Evolutionary conservation across 1,140 invertebrate species (phyloP), one percentile per base, ranked within the genome.

Genomic region (Trachymyrmex septentrionalis): DNA sequence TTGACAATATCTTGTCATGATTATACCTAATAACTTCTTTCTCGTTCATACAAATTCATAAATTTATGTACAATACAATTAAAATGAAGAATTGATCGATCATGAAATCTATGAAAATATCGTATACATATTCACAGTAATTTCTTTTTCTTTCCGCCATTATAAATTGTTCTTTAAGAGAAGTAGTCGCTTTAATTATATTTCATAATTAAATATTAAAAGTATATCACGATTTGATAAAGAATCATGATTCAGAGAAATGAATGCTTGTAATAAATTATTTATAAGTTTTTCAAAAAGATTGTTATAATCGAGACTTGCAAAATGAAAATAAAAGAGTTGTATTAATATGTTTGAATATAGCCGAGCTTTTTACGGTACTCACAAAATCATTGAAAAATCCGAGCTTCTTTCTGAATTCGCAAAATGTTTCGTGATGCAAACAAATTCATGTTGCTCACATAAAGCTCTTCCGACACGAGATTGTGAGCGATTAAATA

Each of bases 391-490:
- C 75, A 19, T 3, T 14, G 44, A 30, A 19, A n/a, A 71, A 44
- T 71, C 38, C 44, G 1, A 73, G 27, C 69, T 61, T 61, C 19
- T 30, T 63, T 21, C 12, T 21, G 14, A 24, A 84, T 84, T 82
- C 34, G 44, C 19, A 57, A 59, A 73, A 48, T 61, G 24, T 75
- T 73, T 75, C n/a, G 24, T 34, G 55, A 16, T n/a, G 67, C 53
- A 38, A 84, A 48, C 16, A 34, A 72, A 72, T 73, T 27, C 24
- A 10, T n/a, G 12, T 64, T 61, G 53, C 44, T 75, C 24, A 34
- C n/a, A 59, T 34, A 63, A 84, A 34, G 27, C 55, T 50, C 69
- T 84, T 84, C 69, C 69, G 80, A 57, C 80, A 34, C 67, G 24
- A 82, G 57, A 61, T 50, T 19, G 7, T 48, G 24, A 27, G 24